Conservation (phyloP, 2,888 invertebrate genomes). For the Mactromeris polynyma region DNA sequence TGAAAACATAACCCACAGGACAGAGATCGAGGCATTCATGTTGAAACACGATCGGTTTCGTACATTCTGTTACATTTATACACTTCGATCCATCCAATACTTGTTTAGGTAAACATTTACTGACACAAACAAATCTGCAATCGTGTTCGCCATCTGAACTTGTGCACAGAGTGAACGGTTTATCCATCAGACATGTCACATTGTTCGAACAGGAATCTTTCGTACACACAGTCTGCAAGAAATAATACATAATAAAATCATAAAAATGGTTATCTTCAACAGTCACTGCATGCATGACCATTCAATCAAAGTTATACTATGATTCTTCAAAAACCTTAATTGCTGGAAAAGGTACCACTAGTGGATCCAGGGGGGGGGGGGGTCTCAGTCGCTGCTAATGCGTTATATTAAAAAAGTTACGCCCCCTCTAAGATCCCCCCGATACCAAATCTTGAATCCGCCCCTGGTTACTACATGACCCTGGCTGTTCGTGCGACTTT, state of each 20-base stretch:
- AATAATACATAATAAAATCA: background rate
- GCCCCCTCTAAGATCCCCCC: too few species aligned
- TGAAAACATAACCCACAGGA: background rate
- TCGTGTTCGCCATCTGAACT: background rate
- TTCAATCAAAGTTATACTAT: background rate
- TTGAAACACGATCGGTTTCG: background rate
- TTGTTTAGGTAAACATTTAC: background rate
- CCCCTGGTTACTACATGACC: too few species aligned
- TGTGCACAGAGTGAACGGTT: background rate
- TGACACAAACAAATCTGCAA: background rate
- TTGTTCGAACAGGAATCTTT: background rate
- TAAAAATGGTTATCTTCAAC: background rate
- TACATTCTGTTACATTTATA: conserved; percentile 26
- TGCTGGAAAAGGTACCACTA: too few species aligned
- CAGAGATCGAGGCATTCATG: background rate
- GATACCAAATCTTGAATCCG: too few species aligned
- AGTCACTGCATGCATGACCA: background rate
- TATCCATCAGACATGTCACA: background rate
- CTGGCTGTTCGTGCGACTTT: too few species aligned
- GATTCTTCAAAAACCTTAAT: too few species aligned
- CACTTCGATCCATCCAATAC: conserved; percentile 7
- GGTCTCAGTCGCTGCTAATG: too few species aligned
- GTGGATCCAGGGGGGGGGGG: too few species aligned
- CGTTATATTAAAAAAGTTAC: too few species aligned
- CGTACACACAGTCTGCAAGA: background rate